These are phyloP conservation scores for Drosophila fulvimacula DNA, from an alignment of 2,888 invertebrate species.

Conservation along the genomic window DNA sequence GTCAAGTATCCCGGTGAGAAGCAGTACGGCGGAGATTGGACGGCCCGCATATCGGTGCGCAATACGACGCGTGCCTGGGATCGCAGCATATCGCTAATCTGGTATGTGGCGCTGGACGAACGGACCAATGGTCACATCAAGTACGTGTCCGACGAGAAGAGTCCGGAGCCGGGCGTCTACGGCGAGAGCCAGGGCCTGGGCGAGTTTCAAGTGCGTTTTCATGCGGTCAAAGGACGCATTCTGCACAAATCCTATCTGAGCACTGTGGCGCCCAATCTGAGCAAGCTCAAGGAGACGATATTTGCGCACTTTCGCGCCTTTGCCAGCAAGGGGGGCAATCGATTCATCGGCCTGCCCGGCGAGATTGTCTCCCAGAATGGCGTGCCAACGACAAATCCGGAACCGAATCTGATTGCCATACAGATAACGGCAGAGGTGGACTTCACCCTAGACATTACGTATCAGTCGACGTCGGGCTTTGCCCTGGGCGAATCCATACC, in stretches of 20 bases:
- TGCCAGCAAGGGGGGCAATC: slow-evolving; percentile 86
- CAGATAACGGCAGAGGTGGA: slow-evolving; percentile 92
- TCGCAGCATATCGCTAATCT: slow-evolving; percentile 87
- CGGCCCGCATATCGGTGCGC: slow-evolving; percentile 90
- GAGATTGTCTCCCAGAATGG: slow-evolving; percentile 86
- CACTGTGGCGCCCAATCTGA: slow-evolving; percentile 89
- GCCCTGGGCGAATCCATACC: slow-evolving; percentile 84
- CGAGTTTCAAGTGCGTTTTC: slow-evolving; percentile 87
- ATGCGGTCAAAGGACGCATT: slow-evolving; percentile 86
- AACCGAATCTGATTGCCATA: slow-evolving; percentile 91
- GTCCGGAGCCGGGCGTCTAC: slow-evolving; percentile 84
- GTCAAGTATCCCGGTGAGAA: slow-evolving; percentile 93
- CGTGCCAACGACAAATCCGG: slow-evolving; percentile 86
- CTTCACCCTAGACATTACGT: slow-evolving; percentile 93
- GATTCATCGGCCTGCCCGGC: slow-evolving; percentile 87
- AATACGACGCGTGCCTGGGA: slow-evolving; percentile 82
- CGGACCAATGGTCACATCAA: slow-evolving; percentile 86
- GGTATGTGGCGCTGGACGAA: slow-evolving; percentile 94
- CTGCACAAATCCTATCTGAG: slow-evolving; percentile 91
- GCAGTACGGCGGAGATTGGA: slow-evolving; percentile 96
- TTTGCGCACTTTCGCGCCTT: slow-evolving; percentile 89
- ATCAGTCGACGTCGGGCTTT: slow-evolving; percentile 90
- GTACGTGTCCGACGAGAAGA: slow-evolving; percentile 81
- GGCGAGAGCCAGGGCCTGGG: slow-evolving; percentile 93
- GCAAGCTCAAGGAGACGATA: slow-evolving; percentile 91